Evolutionary conservation across 2,113 vertebrate species (phyloP).

Genomic region (Anser brachyrhynchus): DNA sequence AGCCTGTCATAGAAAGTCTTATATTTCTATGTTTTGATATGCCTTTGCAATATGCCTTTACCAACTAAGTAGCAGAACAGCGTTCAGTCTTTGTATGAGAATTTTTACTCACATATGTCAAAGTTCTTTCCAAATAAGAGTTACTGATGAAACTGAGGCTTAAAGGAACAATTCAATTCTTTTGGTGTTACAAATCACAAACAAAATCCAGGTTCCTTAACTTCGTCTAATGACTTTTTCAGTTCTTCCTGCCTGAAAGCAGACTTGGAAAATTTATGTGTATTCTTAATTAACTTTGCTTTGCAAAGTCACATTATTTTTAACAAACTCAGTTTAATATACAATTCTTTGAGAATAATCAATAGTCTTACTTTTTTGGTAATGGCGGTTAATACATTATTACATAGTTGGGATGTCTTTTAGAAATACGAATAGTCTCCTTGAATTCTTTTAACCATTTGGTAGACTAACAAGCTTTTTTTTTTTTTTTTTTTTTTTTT

Average conservation of each 20-base stretch:
- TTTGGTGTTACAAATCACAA: background rate
- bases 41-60: background rate
- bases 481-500: background rate
- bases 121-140: slow-evolving; percentile 35
- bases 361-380: background rate
- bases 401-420: background rate
- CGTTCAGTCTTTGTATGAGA: background rate
- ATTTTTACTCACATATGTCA: background rate
- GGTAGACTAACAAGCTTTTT: background rate
- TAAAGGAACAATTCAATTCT: background rate
- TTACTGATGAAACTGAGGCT: background rate
- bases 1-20: background rate
- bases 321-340: background rate
- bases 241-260: background rate
- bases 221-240: background rate
- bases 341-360: background rate
- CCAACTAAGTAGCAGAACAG: slow-evolving; percentile 39
- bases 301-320: background rate
- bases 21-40: background rate
- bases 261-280: background rate
- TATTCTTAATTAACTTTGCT: background rate
- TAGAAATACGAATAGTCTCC: background rate
- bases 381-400: background rate
- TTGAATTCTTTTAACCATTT: background rate
- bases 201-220: background rate